Conservation (phyloP, 2,113 vertebrate genomes). For the Sphaerodactylus townsendi region DNA sequence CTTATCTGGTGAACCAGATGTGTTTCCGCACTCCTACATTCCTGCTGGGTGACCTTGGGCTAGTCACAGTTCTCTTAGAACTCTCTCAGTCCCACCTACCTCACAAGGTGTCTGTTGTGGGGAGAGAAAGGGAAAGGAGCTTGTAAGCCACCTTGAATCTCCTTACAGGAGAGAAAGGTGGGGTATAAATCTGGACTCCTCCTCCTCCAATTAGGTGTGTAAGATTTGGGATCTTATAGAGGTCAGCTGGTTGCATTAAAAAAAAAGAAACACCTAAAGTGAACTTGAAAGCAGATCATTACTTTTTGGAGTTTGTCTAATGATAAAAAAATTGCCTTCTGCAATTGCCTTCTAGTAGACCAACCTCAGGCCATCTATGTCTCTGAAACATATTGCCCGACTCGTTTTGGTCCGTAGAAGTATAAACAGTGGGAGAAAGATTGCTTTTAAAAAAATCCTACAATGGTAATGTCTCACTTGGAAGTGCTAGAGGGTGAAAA, state of each 20-base stretch:
- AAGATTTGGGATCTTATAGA: conserved; percentile 11
- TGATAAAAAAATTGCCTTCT: neutral
- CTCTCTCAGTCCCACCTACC: too few species aligned
- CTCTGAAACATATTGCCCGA: conserved; percentile 12
- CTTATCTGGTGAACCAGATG: too few species aligned
- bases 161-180: too few species aligned
- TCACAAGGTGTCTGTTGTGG: too few species aligned
- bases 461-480: conserved; percentile 38
- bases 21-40: too few species aligned
- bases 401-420: conserved; percentile 45
- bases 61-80: too few species aligned
- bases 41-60: too few species aligned
- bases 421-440: conserved; percentile 36
- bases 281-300: conserved; percentile 4
- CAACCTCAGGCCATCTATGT: neutral
- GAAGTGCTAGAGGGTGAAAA: conserved; percentile 38
- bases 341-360: neutral
- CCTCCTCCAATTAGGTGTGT: neutral
- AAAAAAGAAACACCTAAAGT: conserved; percentile 13
- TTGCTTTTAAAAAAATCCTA: conserved; percentile 30
- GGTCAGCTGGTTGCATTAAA: neutral
- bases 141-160: too few species aligned
- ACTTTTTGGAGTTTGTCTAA: neutral
- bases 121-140: too few species aligned
- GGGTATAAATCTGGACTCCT: too few species aligned